phyloP scores from a whole-genome alignment of 2,888 invertebrate species.

The Hypena proboscidalis region DNA sequence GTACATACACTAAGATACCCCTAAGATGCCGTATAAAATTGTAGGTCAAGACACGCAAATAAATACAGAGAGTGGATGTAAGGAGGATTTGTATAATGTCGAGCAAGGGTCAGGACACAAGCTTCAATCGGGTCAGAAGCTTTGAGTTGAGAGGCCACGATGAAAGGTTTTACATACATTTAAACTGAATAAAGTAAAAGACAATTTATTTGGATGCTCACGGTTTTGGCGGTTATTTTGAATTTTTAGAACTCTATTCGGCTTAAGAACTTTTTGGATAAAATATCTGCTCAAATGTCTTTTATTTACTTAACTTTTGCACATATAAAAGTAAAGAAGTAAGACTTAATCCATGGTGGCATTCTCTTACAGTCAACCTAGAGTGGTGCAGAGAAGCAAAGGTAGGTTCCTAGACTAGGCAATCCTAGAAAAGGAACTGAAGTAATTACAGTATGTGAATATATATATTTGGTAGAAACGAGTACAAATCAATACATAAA shows the following conservation, averaged over 20 bases:
- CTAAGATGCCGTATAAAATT: slow-evolving; percentile 52
- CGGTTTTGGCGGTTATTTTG: slow-evolving; percentile 21
- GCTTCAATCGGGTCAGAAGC: slow-evolving; percentile 53
- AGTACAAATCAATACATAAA: no score
- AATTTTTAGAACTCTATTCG: slow-evolving; percentile 3
- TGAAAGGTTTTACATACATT: slow-evolving; percentile 65
- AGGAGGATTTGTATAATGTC: slow-evolving; percentile 63
- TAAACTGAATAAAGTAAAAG: slow-evolving; percentile 48
- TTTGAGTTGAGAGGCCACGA: slow-evolving; percentile 52
- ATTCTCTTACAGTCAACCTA: no score
- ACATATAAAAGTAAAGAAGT: no score
- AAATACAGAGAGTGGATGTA: slow-evolving; percentile 57
- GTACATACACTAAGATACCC: slow-evolving; percentile 51
- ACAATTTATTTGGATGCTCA: slow-evolving; percentile 31
- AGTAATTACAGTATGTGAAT: no score
- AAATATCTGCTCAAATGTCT: not conserved
- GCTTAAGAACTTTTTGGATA: not conserved
- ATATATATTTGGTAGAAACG: no score
- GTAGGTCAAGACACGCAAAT: slow-evolving; percentile 61
- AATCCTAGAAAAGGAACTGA: no score
- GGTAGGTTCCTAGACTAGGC: no score
- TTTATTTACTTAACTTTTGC: not conserved
- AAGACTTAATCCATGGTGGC: no score
- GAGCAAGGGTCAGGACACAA: slow-evolving; percentile 57
- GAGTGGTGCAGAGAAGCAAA: no score